Base-by-base conservation (phyloP, 1,140 invertebrate genomes). In the Hyphantria cunea region DNA sequence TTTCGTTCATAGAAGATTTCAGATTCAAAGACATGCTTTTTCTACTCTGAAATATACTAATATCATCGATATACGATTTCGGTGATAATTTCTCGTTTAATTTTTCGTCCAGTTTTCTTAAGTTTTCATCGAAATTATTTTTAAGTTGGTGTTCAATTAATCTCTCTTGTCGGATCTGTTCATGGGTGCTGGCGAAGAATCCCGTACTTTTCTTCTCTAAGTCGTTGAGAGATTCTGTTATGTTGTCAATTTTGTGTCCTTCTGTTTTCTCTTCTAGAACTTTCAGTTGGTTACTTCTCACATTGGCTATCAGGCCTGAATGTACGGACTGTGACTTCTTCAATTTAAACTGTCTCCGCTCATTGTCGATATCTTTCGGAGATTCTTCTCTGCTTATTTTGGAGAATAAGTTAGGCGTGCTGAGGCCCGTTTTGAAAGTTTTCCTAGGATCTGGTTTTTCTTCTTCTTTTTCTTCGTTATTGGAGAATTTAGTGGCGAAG, bases 101-200 rank as follows among this genome's bases (percentile, higher is more conserved):
- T 53, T 84, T 84, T 1, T 80, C 72, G 50, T 91, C 87, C 5
- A 86, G 69, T 34, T 79, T 82, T 42, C 80, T 82, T 0, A 92
- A 56, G 67, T 91, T 92, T 14, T 92, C 90, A 55, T 91, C 89
- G 47, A 92, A 92, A 61, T 91, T 80, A 10, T 85, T 82, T 51
- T 92, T 92, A 37, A 91, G 54, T 62, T 91, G 85, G 59, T 88
- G 77, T 17, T 91, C 90, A 56, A 90, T 89, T 0, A 87, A 32
- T 17, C 91, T 81, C 58, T 93, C 92, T 60, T 93, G 93, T 6
- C 92, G 83, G 37, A 94, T 94, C 58, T 94, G 93, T 73, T 93
- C 94, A 72, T 94, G 93, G 5, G 93, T 94, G 64, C 91, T 93
- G 0, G 93, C 92, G 50, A 95, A 94, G 64, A 93, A 94, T 0